Percentiles rank a stretch among this genome's conserved stretches.
Evolutionary conservation across 2,113 vertebrate genomes (phyloP).

Genomic region (Dendrocopos noguchii): DNA sequence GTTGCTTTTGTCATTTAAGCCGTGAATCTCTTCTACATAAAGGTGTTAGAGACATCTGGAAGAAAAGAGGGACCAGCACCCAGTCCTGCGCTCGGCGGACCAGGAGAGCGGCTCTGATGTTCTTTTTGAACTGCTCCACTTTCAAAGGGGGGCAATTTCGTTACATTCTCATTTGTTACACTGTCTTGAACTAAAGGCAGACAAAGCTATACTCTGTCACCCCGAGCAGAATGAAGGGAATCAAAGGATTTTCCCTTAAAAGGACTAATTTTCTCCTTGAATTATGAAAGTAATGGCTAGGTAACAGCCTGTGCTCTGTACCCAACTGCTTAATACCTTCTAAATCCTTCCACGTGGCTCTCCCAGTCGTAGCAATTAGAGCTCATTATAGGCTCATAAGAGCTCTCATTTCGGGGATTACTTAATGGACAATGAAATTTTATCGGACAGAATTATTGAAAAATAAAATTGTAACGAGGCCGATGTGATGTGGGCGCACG

Average conservation of each 20-base stretch:
- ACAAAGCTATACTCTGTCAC: constrained; percentile 85
- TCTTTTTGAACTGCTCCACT: constrained; percentile 69
- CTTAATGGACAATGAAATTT: constrained; percentile 98
- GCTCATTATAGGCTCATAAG: constrained; percentile 99
- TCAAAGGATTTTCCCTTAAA: constrained; percentile 93
- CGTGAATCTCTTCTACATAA: constrained; percentile 62
- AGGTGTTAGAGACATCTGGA: constrained; percentile 49
- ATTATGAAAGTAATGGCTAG: constrained; percentile 99
- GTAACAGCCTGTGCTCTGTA: constrained; percentile 98
- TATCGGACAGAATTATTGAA: constrained; percentile 95
- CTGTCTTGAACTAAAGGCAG: constrained; percentile 78
- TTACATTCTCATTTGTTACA: constrained; percentile 81
- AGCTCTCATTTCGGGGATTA: constrained; percentile 97
- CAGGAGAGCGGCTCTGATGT: constrained; percentile 57
- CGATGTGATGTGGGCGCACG: constrained; percentile 83
- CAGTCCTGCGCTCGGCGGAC: constrained; percentile 1
- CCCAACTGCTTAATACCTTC: constrained; percentile 95
- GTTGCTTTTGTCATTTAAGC: constrained; percentile 62
- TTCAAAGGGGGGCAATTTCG: constrained; percentile 77
- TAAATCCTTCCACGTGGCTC: constrained; percentile 99
- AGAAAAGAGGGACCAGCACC: constrained; percentile 50
- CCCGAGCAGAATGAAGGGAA: constrained; percentile 88
- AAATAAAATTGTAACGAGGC: constrained; percentile 88
- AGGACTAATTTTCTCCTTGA: constrained; percentile 99
- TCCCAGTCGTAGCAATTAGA: constrained; percentile 95